Conservation (phyloP, 2,113 vertebrate species). For the Diphyllodes magnificus region DNA sequence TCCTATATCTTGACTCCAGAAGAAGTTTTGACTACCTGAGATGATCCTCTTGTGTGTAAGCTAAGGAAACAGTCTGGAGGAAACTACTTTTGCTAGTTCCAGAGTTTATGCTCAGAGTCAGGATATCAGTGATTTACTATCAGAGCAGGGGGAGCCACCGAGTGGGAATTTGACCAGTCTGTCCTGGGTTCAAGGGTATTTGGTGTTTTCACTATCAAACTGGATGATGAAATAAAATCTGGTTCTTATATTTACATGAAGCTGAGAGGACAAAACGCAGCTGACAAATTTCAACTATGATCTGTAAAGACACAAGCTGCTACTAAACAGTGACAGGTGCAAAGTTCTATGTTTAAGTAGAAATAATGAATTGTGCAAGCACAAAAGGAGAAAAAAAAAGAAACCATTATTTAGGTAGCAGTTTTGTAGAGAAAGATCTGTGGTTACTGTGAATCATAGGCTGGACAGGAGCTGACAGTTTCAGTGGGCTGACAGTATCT, state of each 20-base stretch:
- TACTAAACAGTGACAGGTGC: not conserved
- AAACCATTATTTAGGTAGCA: not conserved
- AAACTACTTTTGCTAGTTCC: not conserved
- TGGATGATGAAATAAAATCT: not conserved
- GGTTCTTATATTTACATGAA: not conserved
- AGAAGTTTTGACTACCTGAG: not conserved
- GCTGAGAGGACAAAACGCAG: not conserved
- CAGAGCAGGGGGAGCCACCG: not conserved
- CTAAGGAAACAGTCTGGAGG: not conserved
- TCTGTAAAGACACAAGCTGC: not conserved
- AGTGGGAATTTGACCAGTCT: not conserved
- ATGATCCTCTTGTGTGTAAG: not conserved
- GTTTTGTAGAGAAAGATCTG: not conserved
- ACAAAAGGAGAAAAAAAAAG: not conserved
- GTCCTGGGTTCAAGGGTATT: not conserved
- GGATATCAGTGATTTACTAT: not conserved
- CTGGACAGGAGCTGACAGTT: not conserved
- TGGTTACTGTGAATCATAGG: not conserved
- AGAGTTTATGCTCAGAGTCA: not conserved
- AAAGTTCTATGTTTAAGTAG: not conserved
- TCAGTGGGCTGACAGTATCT: not conserved
- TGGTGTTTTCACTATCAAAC: not conserved
- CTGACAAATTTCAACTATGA: not conserved
- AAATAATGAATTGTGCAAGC: not conserved
- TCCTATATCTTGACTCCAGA: not conserved